Evolutionary conservation across 2,797 vertebrate genomes (phyloP).

Genomic region (Takifugu rubripes): DNA sequence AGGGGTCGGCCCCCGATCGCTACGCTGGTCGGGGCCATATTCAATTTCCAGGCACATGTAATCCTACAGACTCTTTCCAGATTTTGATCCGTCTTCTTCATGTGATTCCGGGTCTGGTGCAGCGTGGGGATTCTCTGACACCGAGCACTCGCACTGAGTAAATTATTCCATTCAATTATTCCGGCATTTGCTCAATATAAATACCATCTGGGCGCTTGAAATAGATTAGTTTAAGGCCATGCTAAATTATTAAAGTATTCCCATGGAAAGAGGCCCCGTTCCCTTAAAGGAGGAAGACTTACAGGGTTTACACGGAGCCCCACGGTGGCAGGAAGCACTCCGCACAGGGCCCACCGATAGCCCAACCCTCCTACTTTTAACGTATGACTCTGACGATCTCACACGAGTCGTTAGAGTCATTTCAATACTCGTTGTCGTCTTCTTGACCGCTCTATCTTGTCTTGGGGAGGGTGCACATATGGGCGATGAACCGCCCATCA

Average conservation of each 20-base stretch:
- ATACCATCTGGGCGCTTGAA: slow-evolving; percentile 77
- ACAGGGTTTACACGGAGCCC: slow-evolving; percentile 53
- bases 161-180: slow-evolving; percentile 79
- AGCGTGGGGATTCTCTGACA: slow-evolving; percentile 57
- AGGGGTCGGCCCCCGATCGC: too few species aligned
- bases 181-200: slow-evolving; percentile 76
- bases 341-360: slow-evolving; percentile 1
- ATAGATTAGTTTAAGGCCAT: slow-evolving; percentile 79
- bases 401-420: too few species aligned
- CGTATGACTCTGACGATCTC: too few species aligned
- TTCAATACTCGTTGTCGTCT: too few species aligned
- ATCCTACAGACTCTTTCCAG: slow-evolving; percentile 49
- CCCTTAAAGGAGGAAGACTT: slow-evolving; percentile 70
- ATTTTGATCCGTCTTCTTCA: slow-evolving; percentile 40
- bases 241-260: slow-evolving; percentile 78
- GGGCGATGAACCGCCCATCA: too few species aligned
- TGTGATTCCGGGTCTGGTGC: slow-evolving; percentile 55
- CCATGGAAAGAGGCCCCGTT: slow-evolving; percentile 71
- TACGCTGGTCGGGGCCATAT: slow-evolving; percentile 20
- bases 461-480: too few species aligned
- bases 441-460: too few species aligned
- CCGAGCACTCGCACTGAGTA: slow-evolving; percentile 68
- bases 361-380: too few species aligned
- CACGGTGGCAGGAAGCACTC: slow-evolving; percentile 36
- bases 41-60: slow-evolving; percentile 41